These are phyloP conservation scores for Steinernema carpocapsae DNA, from an alignment of 2,888 invertebrate species.

Conservation along the genomic window DNA sequence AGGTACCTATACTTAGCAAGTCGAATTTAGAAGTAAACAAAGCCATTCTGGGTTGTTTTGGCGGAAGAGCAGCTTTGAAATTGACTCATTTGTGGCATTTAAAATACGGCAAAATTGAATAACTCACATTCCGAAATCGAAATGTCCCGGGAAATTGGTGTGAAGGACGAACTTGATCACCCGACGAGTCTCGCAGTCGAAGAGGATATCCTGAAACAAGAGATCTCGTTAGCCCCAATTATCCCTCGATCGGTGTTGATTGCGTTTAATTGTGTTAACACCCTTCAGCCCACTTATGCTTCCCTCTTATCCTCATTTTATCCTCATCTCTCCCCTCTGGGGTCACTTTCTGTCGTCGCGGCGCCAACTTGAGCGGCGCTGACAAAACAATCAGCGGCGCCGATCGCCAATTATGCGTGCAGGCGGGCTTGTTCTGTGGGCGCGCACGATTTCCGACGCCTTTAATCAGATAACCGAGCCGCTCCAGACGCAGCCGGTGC, in stretches of 20 bases:
- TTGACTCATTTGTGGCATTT: neutral
- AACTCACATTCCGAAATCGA: conserved; percentile 85
- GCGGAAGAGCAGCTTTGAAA: neutral
- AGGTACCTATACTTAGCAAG: too few species aligned
- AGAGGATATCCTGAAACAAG: conserved; percentile 82
- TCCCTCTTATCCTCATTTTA: neutral
- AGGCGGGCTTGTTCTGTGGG: neutral
- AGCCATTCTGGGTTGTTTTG: too few species aligned
- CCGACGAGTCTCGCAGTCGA: conserved; percentile 90
- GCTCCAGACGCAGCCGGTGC: conserved; percentile 19
- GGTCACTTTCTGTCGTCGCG: neutral
- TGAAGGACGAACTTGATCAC: conserved; percentile 96
- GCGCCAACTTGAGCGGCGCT: conserved; percentile 29
- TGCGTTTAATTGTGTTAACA: conserved; percentile 32
- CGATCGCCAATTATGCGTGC: conserved; percentile 26
- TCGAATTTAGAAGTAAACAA: too few species aligned
- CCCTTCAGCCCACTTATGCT: neutral
- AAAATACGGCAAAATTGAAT: conserved; percentile 43
- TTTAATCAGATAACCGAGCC: conserved; percentile 32
- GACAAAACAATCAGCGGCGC: conserved; percentile 32
- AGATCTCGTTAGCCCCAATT: conserved; percentile 24
- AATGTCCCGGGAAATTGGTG: conserved; percentile 99
- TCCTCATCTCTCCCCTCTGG: neutral
- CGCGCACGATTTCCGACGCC: conserved; percentile 5
- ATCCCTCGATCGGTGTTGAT: conserved; percentile 12